phyloP scores from a whole-genome alignment of 2,888 invertebrate species.

The Corythucha ciliata region DNA sequence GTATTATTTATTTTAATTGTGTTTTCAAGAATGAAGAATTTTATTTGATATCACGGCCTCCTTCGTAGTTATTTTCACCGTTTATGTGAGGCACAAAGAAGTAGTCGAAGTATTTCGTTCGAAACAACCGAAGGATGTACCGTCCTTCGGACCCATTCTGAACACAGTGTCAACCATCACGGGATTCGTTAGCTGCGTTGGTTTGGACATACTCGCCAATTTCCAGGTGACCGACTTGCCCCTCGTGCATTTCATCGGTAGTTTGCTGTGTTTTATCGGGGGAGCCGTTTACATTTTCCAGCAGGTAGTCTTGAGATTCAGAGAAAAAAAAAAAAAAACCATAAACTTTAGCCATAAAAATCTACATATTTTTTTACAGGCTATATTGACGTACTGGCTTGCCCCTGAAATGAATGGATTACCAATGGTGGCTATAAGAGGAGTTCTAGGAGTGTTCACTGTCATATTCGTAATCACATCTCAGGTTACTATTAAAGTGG shows the following conservation, averaged over 20 bases:
- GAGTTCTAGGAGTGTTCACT: conserved; percentile 33
- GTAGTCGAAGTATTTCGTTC: conserved; percentile 40
- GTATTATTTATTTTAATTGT: conserved; percentile 31
- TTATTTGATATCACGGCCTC: conserved; percentile 2
- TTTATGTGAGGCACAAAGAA: conserved; percentile 50
- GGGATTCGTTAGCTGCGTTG: conserved; percentile 47
- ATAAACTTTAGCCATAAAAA: too few species aligned
- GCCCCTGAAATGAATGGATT: conserved; percentile 38
- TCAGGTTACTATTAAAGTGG: background rate
- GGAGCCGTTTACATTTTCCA: conserved; percentile 48
- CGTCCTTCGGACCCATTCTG: conserved; percentile 35
- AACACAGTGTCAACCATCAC: conserved; percentile 43
- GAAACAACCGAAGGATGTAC: conserved; percentile 19
- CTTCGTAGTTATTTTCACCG: conserved; percentile 45
- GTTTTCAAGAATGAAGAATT: background rate
- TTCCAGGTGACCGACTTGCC: conserved; percentile 49
- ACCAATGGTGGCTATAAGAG: conserved; percentile 38
- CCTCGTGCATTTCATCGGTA: conserved; percentile 49
- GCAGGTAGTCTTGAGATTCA: conserved; percentile 41
- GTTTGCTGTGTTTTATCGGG: conserved; percentile 49
- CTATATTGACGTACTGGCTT: conserved; percentile 40
- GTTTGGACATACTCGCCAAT: conserved; percentile 51
- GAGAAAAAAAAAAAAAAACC: too few species aligned
- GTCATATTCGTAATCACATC: background rate
- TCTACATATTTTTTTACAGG: conserved; percentile 38